Evolutionary conservation across 23 tunicate species (phyloP), one percentile per base, ranked within the genome.

Genomic region (Oikopleura albicans): DNA sequence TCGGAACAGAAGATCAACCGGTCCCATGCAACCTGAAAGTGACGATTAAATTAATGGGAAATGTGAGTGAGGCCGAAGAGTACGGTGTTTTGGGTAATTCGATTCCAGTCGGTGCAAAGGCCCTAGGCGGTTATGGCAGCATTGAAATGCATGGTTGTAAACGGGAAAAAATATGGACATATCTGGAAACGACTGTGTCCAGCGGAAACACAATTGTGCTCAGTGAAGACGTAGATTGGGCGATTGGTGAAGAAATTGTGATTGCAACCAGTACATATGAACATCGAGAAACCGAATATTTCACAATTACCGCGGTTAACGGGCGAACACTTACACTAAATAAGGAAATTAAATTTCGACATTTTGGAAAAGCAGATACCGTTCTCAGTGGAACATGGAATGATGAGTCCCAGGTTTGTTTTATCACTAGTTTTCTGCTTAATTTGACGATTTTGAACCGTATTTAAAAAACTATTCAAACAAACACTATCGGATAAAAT

Each of bases 221-320:
- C 0, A 40, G 38, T 35, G 86, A 87, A 34, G 86, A 57, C 8
- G 96, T 89, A 38, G 90, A 87, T 40, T 95, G 99, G 99, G 40
- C 40, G 0, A 90, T 41, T 40, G 91, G 90, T 12, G 90, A 95
- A n/a, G 97, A 95, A 76, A 95, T 95, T 59, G 90, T 90, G 38
- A 88, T 95, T 40, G 89, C 99, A 27, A 85, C 94, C 28, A 94
- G 79, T 29, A 71, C 28, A 2, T 71, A 22, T 29, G 79, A 71
- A 2, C 79, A 71, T 2, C 34, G 34, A 71, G 79, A 71, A 29
- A 29, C 35, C 33, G 79, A 71, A 29, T 71, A 12, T 29, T 71
- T 71, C 79, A 12, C 79, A 71, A 71, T 71, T 71, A 71, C 79
- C 2, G 79, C 79, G 31, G 35, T 12, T 22, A 29, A 71, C 4